Evolutionary conservation across 2,113 vertebrate species (phyloP).

Genomic region (Onychorhynchus coronatus): DNA sequence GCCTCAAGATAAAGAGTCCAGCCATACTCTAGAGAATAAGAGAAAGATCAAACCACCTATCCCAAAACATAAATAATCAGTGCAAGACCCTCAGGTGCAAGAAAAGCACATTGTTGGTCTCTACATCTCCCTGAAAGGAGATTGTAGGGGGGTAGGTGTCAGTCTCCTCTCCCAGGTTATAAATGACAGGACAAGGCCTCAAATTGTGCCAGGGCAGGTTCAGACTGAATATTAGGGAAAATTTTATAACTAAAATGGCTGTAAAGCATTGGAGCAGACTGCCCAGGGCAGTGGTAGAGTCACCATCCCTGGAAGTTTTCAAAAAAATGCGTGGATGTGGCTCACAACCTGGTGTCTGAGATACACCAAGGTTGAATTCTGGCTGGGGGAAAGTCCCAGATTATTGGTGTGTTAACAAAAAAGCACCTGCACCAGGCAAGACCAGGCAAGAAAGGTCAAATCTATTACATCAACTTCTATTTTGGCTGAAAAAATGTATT

Average conservation of each 20-base stretch:
- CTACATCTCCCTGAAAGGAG: neutral
- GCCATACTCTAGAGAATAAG: neutral
- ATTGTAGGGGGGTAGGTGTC: neutral
- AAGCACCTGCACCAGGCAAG: rapidly evolving
- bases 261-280: neutral
- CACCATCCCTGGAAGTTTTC: neutral
- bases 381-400: neutral
- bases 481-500: neutral
- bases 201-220: neutral
- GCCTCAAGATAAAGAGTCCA: neutral
- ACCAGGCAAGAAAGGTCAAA: neutral
- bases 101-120: neutral
- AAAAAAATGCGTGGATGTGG: neutral
- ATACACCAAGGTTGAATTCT: neutral
- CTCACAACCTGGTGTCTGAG: rapidly evolving
- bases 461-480: neutral
- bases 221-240: no score
- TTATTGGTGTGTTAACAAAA: neutral
- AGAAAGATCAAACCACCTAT: neutral
- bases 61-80: neutral
- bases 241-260: neutral
- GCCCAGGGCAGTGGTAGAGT: neutral
- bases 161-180: neutral
- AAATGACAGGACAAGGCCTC: neutral
- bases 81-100: neutral